Base-by-base conservation (phyloP, 2,888 invertebrate genomes). In the Emmelina monodactyla region DNA sequence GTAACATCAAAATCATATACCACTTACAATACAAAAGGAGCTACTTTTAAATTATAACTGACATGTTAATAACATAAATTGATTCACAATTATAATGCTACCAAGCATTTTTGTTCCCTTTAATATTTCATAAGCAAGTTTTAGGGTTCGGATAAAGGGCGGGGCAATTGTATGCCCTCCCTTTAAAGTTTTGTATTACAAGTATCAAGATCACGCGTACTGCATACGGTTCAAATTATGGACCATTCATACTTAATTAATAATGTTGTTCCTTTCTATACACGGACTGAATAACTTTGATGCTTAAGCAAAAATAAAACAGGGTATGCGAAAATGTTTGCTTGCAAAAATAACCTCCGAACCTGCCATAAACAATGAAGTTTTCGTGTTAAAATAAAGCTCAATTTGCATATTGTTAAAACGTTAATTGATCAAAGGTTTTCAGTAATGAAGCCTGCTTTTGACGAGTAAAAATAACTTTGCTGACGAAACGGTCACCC, bases 191-290 rank as follows among this genome's bases (percentile, higher is more conserved):
- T 55, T 50, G 50, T 54, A 55, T 53, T 42, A 40, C 52, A 32
- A 55, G 56, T 56, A 61, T 58, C 59, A 54, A 45, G 53, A 64
- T 62, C 69, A 65, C 66, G 66, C 62, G 70, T 50, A 45, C 47
- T 60, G 58, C 76, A 70, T 72, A 75, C 66, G 73, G 75, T 58
- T 53, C 62, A 54, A 64, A 75, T 76, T 76, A 75, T 56, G 55
- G 65, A 58, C 69, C 64, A 71, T 76, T 78, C 76, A 75, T 76
- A 69, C 66, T 73, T 76, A 76, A 78, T 78, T 76, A 76, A 72
- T 70, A 62, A 37, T 54, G 37, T 49, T 53, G 40, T n/a, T n/a
- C n/a, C n/a, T n/a, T n/a, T n/a, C n/a, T n/a, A n/a, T n/a, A n/a
- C n/a, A n/a, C n/a, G n/a, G n/a, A n/a, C n/a, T n/a, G n/a, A n/a